Percentiles rank a stretch among this genome's conserved stretches.
Evolutionary conservation across 1,140 invertebrate species (phyloP).

Genomic region (Trichoplusia ni): DNA sequence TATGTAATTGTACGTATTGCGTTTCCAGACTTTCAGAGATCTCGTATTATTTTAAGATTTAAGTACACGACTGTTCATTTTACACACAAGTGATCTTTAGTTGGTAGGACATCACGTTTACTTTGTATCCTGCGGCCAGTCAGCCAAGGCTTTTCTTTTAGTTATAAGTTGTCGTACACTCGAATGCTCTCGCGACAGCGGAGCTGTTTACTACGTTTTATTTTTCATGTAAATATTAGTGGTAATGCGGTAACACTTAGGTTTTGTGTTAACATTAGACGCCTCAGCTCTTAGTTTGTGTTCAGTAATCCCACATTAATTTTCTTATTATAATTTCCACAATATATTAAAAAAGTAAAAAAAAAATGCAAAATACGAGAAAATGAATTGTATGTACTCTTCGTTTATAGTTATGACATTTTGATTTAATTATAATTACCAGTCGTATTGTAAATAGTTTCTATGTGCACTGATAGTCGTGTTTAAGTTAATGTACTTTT

Average conservation of each 20-base stretch:
- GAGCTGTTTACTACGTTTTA: slow-evolving; percentile 28
- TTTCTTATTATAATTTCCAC: slow-evolving; percentile 58
- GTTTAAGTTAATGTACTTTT: slow-evolving; percentile 72
- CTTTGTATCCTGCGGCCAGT: slow-evolving; percentile 47
- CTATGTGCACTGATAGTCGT: slow-evolving; percentile 73
- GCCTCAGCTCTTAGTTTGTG: slow-evolving; percentile 59
- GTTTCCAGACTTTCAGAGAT: slow-evolving; percentile 80
- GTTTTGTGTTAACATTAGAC: slow-evolving; percentile 51
- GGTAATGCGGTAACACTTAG: slow-evolving; percentile 52
- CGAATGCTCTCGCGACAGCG: slow-evolving; percentile 44
- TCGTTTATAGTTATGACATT: slow-evolving; percentile 48
- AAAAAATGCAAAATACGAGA: slow-evolving; percentile 59
- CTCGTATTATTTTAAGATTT: slow-evolving; percentile 77
- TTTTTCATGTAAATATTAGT: slow-evolving; percentile 63
- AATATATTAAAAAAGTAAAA: slow-evolving; percentile 64
- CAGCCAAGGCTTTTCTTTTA: slow-evolving; percentile 42
- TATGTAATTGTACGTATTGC: slow-evolving; percentile 71
- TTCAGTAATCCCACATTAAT: slow-evolving; percentile 57
- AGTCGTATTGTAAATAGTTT: slow-evolving; percentile 71
- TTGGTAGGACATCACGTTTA: slow-evolving; percentile 47
- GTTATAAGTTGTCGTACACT: slow-evolving; percentile 44
- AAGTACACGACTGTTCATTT: slow-evolving; percentile 69
- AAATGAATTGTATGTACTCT: slow-evolving; percentile 50
- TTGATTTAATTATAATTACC: slow-evolving; percentile 56
- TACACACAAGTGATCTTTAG: slow-evolving; percentile 67